Conservation (phyloP, 2,113 vertebrate genomes). For the Pelmatolapia mariae region DNA sequence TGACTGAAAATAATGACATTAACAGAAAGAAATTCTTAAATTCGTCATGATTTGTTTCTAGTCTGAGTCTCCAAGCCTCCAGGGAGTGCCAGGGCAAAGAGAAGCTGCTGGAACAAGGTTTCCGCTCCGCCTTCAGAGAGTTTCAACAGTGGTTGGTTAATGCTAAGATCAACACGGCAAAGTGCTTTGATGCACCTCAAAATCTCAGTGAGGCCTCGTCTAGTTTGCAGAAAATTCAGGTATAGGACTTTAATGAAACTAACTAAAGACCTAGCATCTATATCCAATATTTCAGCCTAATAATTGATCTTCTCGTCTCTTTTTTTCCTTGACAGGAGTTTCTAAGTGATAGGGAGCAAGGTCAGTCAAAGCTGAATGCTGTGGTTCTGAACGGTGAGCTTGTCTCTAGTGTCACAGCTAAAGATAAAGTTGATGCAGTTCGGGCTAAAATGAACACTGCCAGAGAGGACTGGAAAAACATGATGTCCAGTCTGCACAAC, state of each 20-base stretch:
- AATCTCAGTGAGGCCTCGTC: constrained; percentile 80
- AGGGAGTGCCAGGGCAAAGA: constrained; percentile 91
- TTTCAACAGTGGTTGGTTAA: constrained; percentile 96
- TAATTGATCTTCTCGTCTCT: neutral
- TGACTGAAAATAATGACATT: neutral
- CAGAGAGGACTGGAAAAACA: constrained; percentile 89
- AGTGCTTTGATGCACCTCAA: constrained; percentile 90
- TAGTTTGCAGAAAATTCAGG: constrained; percentile 91
- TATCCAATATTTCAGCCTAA: neutral
- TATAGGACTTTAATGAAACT: constrained; percentile 32
- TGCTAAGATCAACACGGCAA: constrained; percentile 88
- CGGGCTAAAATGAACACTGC: constrained; percentile 74
- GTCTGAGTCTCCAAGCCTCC: constrained; percentile 88
- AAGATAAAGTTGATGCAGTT: constrained; percentile 79
- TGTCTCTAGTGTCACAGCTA: constrained; percentile 70
- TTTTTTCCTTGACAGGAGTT: constrained; percentile 78
- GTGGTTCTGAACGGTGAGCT: constrained; percentile 82
- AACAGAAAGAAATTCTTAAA: neutral
- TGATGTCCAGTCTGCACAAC: constrained; percentile 84
- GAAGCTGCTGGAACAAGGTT: constrained; percentile 86
- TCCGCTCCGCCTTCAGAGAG: constrained; percentile 81
- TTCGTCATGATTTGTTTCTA: constrained; percentile 24
- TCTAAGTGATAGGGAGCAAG: constrained; percentile 82
- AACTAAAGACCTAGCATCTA: neutral
- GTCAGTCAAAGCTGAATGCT: constrained; percentile 84